phyloP scores from a whole-genome alignment of 1,140 invertebrate genomes.

The Drosophila sproati region DNA sequence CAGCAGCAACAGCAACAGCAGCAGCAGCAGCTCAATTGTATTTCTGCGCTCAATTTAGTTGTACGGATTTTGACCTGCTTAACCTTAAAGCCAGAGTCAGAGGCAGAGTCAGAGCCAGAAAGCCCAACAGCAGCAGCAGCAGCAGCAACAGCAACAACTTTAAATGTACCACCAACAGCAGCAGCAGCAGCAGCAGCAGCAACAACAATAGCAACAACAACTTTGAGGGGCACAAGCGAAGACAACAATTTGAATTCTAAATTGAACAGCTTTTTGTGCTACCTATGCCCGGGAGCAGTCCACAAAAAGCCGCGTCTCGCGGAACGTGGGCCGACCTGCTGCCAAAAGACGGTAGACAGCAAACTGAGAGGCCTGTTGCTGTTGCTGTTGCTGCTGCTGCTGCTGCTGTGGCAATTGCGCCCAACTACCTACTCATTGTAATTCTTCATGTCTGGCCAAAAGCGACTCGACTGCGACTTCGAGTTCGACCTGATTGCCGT shows the following conservation, averaged over 20 bases:
- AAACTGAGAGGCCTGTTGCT: constrained; percentile 37
- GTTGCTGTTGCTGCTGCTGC: constrained; percentile 27
- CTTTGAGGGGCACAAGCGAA: constrained; percentile 59
- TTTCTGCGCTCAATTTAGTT: constrained; percentile 83
- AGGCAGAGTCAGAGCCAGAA: constrained; percentile 7
- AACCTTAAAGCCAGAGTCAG: constrained; percentile 67
- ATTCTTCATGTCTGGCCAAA: constrained; percentile 79
- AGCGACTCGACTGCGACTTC: constrained; percentile 44
- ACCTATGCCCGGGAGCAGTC: constrained; percentile 80
- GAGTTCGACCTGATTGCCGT: constrained; percentile 75
- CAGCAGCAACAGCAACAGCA: not conserved
- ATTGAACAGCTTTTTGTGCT: constrained; percentile 83
- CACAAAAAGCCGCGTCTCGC: constrained; percentile 45
- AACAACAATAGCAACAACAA: constrained; percentile 10
- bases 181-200: constrained; percentile 1
- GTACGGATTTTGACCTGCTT: constrained; percentile 83
- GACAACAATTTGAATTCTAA: constrained; percentile 83
- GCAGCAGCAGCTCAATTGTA: constrained; percentile 59
- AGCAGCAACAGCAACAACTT: constrained; percentile 10
- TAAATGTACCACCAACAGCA: constrained; percentile 30
- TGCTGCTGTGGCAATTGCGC: constrained; percentile 73
- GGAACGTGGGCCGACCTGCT: constrained; percentile 80
- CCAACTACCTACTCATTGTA: constrained; percentile 82
- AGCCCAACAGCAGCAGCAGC: constrained; percentile 18
- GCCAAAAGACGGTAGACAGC: constrained; percentile 61